These are phyloP conservation scores for Sycophila texana DNA, from an alignment of 2,888 invertebrate species.

Conservation along the genomic window DNA sequence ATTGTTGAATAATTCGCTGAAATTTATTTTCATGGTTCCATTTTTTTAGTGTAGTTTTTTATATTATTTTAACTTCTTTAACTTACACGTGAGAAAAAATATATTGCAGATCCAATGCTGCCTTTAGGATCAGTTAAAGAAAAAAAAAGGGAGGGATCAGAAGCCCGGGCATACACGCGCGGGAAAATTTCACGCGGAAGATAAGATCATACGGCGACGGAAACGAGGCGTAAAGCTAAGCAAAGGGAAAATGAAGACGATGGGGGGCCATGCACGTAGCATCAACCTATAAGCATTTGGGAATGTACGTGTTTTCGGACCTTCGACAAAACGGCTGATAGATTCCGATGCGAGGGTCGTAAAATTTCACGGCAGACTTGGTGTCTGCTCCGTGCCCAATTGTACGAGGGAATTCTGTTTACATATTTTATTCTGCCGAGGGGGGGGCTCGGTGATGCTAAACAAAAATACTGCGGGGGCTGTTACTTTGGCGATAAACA, in stretches of 20 bases:
- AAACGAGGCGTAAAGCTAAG: neutral
- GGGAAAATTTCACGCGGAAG: neutral
- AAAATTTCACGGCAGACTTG: neutral
- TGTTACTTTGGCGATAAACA: neutral
- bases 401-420: neutral
- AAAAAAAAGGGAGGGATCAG: neutral
- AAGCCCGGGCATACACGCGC: too few species aligned
- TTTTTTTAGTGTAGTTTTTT: too few species aligned
- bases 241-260: neutral
- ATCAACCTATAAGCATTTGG: neutral
- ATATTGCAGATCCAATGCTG: neutral
- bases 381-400: neutral
- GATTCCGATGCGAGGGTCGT: neutral
- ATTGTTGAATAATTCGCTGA: too few species aligned
- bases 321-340: constrained; percentile 1
- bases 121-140: neutral
- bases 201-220: neutral
- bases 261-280: neutral
- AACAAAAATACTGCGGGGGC: neutral
- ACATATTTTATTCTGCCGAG: neutral
- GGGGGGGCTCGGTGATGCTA: neutral
- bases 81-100: neutral
- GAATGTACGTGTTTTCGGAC: neutral
- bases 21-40: too few species aligned
- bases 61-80: too few species aligned